phyloP scores from a whole-genome alignment of 2,888 invertebrate genomes.

The Drosophila demipolita region DNA sequence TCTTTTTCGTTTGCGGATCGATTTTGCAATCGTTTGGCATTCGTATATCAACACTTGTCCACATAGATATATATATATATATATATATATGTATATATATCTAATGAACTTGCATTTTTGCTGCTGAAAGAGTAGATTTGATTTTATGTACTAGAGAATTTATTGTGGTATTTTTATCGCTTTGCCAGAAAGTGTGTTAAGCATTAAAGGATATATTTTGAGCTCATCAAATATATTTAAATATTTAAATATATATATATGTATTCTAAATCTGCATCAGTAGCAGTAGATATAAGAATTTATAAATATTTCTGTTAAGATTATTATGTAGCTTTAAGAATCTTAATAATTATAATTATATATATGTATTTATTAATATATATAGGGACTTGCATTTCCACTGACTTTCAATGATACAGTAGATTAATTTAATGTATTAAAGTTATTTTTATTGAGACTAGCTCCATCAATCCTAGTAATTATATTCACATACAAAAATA shows the following conservation, averaged over 20 bases:
- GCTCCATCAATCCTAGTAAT: background rate
- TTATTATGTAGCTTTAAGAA: background rate
- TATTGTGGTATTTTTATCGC: background rate
- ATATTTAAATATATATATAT: background rate
- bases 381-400: background rate
- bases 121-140: background rate
- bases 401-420: background rate
- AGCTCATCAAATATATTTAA: background rate
- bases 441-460: too few relatives aligned
- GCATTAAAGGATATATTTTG: background rate
- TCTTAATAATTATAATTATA: background rate
- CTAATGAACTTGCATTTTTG: background rate
- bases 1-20: conserved; percentile 48
- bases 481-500: background rate
- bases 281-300: background rate
- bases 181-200: background rate
- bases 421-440: background rate
- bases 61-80: background rate
- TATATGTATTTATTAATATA: background rate
- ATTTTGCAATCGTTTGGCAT: conserved; percentile 69
- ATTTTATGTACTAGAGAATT: background rate
- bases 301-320: background rate
- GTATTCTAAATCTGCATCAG: background rate
- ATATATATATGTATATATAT: background rate
- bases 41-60: conserved; percentile 72